Conservation (phyloP, 2,113 vertebrate species). For the Verasper variegatus region DNA sequence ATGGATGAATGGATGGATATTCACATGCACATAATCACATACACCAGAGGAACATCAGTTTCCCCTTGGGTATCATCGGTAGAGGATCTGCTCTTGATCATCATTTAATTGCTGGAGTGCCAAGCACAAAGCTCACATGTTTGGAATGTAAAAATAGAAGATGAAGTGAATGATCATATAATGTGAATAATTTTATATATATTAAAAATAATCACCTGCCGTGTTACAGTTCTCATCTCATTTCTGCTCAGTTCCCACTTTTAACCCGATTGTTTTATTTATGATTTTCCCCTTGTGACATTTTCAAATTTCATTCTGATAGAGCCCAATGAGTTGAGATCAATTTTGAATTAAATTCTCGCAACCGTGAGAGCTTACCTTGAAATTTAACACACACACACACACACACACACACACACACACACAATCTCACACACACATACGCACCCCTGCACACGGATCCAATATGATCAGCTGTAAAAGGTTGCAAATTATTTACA, state of each 20-base stretch:
- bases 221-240: background rate
- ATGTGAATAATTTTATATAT: background rate
- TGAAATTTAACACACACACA: conserved; percentile 35
- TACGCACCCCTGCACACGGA: conserved; percentile 21
- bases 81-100: no score
- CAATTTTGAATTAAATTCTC: conserved; percentile 43
- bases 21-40: no score
- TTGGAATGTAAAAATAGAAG: no score
- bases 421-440: background rate
- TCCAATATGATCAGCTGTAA: conserved; percentile 6
- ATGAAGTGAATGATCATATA: background rate
- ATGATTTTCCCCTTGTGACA: conserved; percentile 18
- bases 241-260: background rate
- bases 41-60: no score
- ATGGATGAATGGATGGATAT: no score
- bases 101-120: no score
- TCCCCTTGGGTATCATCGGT: no score
- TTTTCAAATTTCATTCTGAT: conserved; percentile 29
- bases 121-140: no score
- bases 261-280: conserved; percentile 7
- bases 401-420: conserved; percentile 33
- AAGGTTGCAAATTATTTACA: conserved; percentile 32
- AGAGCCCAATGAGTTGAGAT: conserved; percentile 42
- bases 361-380: conserved; percentile 3
- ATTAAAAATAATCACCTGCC: background rate